These are phyloP conservation scores for Agriotes lineatus DNA, from an alignment of 2,888 invertebrate genomes.

Conservation along the genomic window DNA sequence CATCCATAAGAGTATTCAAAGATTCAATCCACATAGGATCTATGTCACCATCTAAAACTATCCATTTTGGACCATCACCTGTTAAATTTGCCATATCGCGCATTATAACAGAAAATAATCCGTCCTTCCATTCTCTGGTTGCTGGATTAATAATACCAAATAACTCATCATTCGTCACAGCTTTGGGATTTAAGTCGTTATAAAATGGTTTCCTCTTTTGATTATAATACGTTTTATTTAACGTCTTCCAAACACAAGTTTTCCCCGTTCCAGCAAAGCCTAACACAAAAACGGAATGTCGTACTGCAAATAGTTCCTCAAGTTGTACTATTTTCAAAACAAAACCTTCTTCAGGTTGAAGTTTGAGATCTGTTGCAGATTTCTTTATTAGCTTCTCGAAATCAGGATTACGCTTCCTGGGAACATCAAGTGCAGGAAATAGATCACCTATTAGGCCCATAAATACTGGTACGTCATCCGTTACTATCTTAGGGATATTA, in stretches of 20 bases:
- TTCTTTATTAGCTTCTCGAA: conserved; percentile 85
- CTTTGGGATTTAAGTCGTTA: conserved; percentile 95
- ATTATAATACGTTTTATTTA: conserved; percentile 86
- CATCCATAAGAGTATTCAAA: conserved; percentile 96
- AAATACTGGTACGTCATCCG: conserved; percentile 91
- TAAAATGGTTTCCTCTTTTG: conserved; percentile 85
- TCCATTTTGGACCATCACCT: conserved; percentile 92
- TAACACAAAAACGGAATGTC: conserved; percentile 84
- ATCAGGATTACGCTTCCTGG: conserved; percentile 85
- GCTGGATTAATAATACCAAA: conserved; percentile 95
- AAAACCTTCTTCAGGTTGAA: conserved; percentile 93
- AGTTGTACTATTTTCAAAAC: conserved; percentile 90
- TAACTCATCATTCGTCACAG: conserved; percentile 94
- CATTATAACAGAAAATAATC: conserved; percentile 94
- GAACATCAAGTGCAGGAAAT: conserved; percentile 93
- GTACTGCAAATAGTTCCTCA: conserved; percentile 91
- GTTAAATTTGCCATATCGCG: conserved; percentile 91
- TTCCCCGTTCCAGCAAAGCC: conserved; percentile 94
- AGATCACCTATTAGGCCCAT: conserved; percentile 95
- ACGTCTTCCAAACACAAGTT: conserved; percentile 92
- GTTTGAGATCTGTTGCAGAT: conserved; percentile 83
- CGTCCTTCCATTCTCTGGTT: conserved; percentile 93
- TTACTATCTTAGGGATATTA: conserved; percentile 94
- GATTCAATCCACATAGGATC: conserved; percentile 99
- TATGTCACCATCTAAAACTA: conserved; percentile 95